Conservation (phyloP, 2,113 vertebrate species). For the Elephas maximus region DNA sequence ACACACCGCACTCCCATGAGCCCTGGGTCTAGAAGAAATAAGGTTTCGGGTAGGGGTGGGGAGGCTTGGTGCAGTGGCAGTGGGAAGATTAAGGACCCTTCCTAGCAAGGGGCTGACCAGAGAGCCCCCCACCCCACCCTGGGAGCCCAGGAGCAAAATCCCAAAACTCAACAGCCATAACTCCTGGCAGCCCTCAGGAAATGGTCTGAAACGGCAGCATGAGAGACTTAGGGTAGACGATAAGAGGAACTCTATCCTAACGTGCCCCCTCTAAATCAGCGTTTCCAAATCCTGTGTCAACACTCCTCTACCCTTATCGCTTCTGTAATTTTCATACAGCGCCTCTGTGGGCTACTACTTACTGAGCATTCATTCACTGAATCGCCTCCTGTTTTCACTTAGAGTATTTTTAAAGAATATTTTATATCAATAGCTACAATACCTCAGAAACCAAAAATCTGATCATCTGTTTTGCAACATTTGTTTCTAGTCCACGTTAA, state of each 20-base stretch:
- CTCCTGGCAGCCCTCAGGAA: not conserved
- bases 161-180: not conserved
- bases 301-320: not conserved
- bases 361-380: not conserved
- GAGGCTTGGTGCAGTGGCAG: rapidly evolving
- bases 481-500: not conserved
- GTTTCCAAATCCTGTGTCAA: not conserved
- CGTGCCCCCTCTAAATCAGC: not conserved
- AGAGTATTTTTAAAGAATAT: not conserved
- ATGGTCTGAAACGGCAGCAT: not conserved
- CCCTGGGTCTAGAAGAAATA: not conserved
- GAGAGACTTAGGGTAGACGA: not conserved
- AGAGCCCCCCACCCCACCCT: not conserved
- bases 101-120: not conserved
- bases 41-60: not conserved
- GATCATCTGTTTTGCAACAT: not conserved
- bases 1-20: not conserved
- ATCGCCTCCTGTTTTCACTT: not conserved
- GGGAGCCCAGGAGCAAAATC: not conserved
- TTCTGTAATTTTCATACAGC: not conserved
- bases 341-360: not conserved
- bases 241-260: not conserved
- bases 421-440: not conserved
- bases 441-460: not conserved
- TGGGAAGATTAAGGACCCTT: not conserved